Evolutionary conservation across 2,888 invertebrate species (phyloP).

Genomic region (Cerastis leucographa): DNA sequence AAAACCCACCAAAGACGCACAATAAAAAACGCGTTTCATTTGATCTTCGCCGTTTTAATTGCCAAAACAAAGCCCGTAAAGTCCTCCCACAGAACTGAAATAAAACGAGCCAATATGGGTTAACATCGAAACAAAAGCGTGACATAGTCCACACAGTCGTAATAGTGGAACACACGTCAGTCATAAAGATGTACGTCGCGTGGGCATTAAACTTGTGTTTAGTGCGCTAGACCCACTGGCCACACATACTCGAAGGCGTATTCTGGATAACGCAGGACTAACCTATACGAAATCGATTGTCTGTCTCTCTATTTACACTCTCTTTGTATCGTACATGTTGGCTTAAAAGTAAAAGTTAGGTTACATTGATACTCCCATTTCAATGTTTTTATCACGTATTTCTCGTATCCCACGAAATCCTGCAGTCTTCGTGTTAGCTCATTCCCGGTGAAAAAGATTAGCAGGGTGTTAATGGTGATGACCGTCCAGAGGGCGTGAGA

Average conservation of each 20-base stretch:
- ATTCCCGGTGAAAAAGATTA: background rate
- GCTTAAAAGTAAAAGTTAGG: background rate
- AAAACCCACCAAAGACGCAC: background rate
- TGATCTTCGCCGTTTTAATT: constrained; percentile 48
- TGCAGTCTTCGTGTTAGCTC: background rate
- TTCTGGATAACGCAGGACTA: constrained; percentile 24
- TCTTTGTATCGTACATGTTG: background rate
- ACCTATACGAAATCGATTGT: background rate
- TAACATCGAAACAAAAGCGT: constrained; percentile 59
- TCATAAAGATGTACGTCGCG: constrained; percentile 41
- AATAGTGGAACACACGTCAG: constrained; percentile 41
- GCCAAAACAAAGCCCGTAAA: constrained; percentile 17
- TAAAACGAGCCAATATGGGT: constrained; percentile 53
- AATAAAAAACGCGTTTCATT: constrained; percentile 15
- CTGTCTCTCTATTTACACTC: too few species aligned
- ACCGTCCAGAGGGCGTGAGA: background rate
- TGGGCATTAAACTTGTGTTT: constrained; percentile 44
- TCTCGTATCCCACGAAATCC: background rate
- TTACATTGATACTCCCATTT: background rate
- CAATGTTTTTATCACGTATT: background rate
- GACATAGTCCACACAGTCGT: constrained; percentile 37
- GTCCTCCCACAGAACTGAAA: constrained; percentile 37
- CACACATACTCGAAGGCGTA: constrained; percentile 38
- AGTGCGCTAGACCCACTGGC: constrained; percentile 43
- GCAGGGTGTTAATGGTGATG: background rate